Conservation (phyloP, 2,888 invertebrate species). For the Lasius platythorax region DNA sequence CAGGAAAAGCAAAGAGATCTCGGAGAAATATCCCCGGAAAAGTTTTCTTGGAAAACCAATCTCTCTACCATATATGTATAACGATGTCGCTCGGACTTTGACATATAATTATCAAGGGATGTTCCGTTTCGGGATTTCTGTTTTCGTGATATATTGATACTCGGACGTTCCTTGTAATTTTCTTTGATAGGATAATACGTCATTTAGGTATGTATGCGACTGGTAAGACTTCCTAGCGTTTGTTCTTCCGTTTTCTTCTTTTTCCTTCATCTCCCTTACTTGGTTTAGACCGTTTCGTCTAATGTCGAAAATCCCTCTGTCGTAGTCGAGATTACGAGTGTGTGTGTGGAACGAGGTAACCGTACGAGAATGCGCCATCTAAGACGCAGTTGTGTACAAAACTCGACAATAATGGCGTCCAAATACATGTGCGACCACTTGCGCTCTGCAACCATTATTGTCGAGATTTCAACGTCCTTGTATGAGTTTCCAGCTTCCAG, state of each 20-base stretch:
- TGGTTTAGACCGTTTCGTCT: not conserved
- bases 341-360: constrained; percentile 27
- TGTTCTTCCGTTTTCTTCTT: constrained; percentile 17
- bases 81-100: constrained; percentile 29
- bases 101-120: constrained; percentile 31
- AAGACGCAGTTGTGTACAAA: constrained; percentile 46
- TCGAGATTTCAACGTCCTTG: constrained; percentile 44
- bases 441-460: constrained; percentile 42
- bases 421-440: constrained; percentile 49
- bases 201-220: not conserved
- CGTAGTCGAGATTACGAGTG: constrained; percentile 16
- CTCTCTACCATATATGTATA: not conserved
- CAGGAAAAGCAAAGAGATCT: constrained; percentile 13
- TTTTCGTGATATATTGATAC: constrained; percentile 12
- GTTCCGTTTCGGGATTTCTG: constrained; percentile 14
- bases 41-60: not conserved
- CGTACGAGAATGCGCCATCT: constrained; percentile 39
- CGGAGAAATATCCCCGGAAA: constrained; percentile 12
- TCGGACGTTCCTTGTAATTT: not conserved
- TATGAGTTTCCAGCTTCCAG: constrained; percentile 45
- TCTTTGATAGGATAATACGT: constrained; percentile 18
- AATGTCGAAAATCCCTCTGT: constrained; percentile 38
- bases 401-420: constrained; percentile 53
- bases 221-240: not conserved
- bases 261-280: not conserved